A percentile compares a stretch with the other conserved stretches of the same genome.
Evolutionary conservation across 1,140 invertebrate species (phyloP).

Genomic region (Sycobia sp.): DNA sequence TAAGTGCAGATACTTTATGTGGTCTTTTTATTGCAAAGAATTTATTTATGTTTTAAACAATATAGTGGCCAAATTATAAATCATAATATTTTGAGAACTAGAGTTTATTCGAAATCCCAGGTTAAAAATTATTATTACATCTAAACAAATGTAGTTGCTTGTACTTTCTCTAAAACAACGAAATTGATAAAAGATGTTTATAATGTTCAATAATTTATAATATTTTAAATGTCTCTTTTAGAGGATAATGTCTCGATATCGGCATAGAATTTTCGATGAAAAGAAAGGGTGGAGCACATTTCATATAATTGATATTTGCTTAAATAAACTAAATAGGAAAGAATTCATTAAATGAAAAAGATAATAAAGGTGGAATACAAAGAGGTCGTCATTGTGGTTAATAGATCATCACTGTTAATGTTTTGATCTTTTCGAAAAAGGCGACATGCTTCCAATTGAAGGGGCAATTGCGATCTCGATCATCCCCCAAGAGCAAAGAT

Average conservation of each 20-base stretch:
- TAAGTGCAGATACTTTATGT: too few species aligned
- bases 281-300: background rate
- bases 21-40: too few species aligned
- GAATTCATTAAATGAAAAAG: background rate
- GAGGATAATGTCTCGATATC: background rate
- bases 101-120: background rate
- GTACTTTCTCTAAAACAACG: background rate
- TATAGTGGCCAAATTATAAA: too few species aligned
- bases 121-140: too few species aligned
- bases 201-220: background rate
- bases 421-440: background rate
- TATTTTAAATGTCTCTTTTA: background rate
- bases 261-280: background rate
- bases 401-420: background rate
- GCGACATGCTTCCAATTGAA: slow-evolving; percentile 32
- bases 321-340: background rate
- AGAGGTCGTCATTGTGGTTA: slow-evolving; percentile 5
- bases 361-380: background rate
- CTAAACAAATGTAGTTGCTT: too few species aligned
- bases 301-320: background rate
- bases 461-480: slow-evolving; percentile 36
- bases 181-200: background rate
- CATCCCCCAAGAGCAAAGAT: slow-evolving; percentile 22
- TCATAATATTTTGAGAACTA: background rate
- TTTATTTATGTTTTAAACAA: too few species aligned